Evolutionary conservation across 1,140 invertebrate species (phyloP).

Genomic region (Zelostemma sp.): DNA sequence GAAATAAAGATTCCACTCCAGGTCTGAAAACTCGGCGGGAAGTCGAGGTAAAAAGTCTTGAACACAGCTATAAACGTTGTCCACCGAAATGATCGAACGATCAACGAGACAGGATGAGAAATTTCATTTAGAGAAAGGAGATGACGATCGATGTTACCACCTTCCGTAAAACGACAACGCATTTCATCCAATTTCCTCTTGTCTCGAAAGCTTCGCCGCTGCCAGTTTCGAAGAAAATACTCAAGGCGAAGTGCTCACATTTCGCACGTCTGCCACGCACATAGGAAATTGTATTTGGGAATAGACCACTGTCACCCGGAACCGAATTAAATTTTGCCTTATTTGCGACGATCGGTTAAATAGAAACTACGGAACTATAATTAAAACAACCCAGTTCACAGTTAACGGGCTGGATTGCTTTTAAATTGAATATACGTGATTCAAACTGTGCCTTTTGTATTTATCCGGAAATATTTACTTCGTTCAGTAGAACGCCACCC

Average conservation of each 20-base stretch:
- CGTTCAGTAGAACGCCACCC: no score
- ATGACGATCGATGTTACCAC: slow-evolving; percentile 42
- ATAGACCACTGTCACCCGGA: slow-evolving; percentile 14
- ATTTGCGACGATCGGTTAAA: slow-evolving; percentile 7
- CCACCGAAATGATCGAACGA: background rate
- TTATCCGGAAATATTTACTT: no score
- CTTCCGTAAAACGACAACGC: slow-evolving; percentile 36
- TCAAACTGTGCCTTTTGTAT: no score
- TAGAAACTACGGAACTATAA: background rate
- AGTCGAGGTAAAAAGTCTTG: slow-evolving; percentile 1
- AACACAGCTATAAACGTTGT: slow-evolving; percentile 1
- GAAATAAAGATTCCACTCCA: background rate
- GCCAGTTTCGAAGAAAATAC: slow-evolving; percentile 28
- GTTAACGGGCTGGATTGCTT: background rate
- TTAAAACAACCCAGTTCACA: background rate
- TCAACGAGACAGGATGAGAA: slow-evolving; percentile 16
- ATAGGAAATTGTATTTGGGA: slow-evolving; percentile 28
- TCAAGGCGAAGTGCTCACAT: slow-evolving; percentile 41
- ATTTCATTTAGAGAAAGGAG: slow-evolving; percentile 37
- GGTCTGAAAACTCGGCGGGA: no score
- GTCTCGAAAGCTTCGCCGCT: slow-evolving; percentile 45
- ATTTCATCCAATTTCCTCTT: slow-evolving; percentile 57
- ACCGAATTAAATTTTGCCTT: slow-evolving; percentile 9
- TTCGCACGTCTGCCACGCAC: slow-evolving; percentile 18
- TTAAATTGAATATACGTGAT: no score